phyloP scores from a whole-genome alignment of 1,140 invertebrate genomes.

The Bombyx mori region DNA sequence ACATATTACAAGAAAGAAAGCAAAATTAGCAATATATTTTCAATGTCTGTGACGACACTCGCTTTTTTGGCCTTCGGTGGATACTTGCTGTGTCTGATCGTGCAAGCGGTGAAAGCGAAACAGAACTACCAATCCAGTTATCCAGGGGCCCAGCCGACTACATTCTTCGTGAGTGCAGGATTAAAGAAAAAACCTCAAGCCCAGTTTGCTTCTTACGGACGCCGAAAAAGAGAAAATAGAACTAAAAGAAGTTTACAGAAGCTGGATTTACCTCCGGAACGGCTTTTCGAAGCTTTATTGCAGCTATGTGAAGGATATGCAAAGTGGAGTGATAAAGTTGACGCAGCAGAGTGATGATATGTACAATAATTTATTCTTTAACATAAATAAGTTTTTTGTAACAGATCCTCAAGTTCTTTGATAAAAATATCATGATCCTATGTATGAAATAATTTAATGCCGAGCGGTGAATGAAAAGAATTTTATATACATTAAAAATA shows the following conservation, averaged over 20 bases:
- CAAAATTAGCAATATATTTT: constrained; percentile 78
- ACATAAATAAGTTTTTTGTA: neutral
- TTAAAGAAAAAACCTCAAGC: constrained; percentile 59
- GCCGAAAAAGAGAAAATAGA: constrained; percentile 40
- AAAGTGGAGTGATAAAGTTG: constrained; percentile 44
- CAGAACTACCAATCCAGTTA: constrained; percentile 27
- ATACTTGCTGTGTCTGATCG: constrained; percentile 81
- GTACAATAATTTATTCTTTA: too few relatives aligned
- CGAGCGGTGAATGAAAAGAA: neutral
- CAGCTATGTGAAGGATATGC: constrained; percentile 72
- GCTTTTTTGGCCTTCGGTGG: constrained; percentile 85
- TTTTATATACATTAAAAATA: neutral
- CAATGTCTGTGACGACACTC: constrained; percentile 79
- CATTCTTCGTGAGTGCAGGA: constrained; percentile 53
- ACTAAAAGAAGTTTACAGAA: constrained; percentile 18
- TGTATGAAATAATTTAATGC: neutral
- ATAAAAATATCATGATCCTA: neutral
- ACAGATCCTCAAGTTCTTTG: neutral
- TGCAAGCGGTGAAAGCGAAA: constrained; percentile 76
- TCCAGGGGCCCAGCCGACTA: constrained; percentile 35
- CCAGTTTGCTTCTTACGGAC: constrained; percentile 53
- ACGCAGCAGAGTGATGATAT: too few relatives aligned
- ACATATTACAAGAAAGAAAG: constrained; percentile 59
- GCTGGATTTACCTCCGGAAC: constrained; percentile 54
- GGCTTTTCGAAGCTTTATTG: constrained; percentile 67